Base-by-base conservation (phyloP, 2,113 vertebrate genomes). In the Spermophilus dauricus region DNA sequence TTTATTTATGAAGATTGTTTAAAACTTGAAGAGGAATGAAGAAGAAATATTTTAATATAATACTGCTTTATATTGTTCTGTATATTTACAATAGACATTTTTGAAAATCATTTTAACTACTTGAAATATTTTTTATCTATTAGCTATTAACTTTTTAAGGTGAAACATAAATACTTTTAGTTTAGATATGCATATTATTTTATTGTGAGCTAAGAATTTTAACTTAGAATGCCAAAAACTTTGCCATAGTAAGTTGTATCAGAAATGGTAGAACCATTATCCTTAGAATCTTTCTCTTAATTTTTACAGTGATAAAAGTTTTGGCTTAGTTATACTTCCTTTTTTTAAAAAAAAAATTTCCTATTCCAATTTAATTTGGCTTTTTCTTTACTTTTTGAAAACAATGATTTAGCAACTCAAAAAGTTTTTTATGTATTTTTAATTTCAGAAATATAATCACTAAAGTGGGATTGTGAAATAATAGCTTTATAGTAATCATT, bases 1-100 rank as follows among this genome's bases (percentile, higher is more conserved):
- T 97, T 69, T 88, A 11, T 88, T 92, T 93, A 95, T 4, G 16
- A 89, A 89, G 86, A 83, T 78, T 88, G 17, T 94, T 95, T 94
- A 86, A 95, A 94, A 48, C 65, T 89, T 72, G 85, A 95, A 91
- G 61, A 96, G 70, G 48, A 96, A 85, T 96, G 39, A 42, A 34
- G 9, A 86, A 56, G 4, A 22, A 56, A 93, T 88, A 14, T 69
- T 80, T 11, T 95, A 42, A 51, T 94, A 9, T 56, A 95, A 90
- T 28, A 82, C 70, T 82, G 32, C 30, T 85, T 86, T 72, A 42
- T 72, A 7, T 45, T 20, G 65, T 61, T 85, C 5, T 11, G 1
- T 51, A 16, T 77, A 9, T 20, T 69, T 37, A 24, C 53, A 32
- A 16, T 85, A 69, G n/a, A 37, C 65, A 58, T 90, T n/a, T 96